A percentile compares a stretch with the other conserved stretches of the same genome.
Evolutionary conservation across 2,888 invertebrate genomes (phyloP).

Genomic region (Ichneumon xanthorius): DNA sequence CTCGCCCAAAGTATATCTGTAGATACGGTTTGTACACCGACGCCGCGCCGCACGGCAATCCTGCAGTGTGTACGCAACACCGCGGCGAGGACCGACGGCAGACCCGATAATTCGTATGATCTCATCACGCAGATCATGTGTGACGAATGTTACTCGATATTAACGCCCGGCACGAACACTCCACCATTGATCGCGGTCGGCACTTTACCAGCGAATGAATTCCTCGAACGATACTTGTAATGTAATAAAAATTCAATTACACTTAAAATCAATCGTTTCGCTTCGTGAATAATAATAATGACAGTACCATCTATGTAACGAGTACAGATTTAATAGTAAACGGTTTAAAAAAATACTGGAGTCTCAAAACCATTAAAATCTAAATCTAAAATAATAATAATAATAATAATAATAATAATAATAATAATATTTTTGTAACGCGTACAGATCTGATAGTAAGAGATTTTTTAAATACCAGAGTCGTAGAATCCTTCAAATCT

Average conservation of each 20-base stretch:
- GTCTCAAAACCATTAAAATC: no score
- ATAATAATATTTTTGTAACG: no score
- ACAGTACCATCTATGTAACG: no score
- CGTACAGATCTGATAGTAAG: no score
- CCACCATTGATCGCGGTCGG: background rate
- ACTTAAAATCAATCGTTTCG: background rate
- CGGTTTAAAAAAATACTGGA: no score
- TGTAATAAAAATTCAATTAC: background rate
- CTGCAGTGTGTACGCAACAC: background rate
- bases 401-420: no score
- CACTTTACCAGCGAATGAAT: background rate
- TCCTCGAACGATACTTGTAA: background rate
- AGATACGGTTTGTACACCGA: background rate
- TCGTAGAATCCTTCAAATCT: no score
- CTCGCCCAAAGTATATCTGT: background rate
- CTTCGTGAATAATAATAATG: no score
- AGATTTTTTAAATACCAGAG: no score
- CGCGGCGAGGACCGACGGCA: background rate
- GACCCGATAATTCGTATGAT: slow-evolving; percentile 47
- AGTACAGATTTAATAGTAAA: no score
- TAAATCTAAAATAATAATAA: no score
- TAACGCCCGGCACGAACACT: slow-evolving; percentile 4
- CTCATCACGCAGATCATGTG: slow-evolving; percentile 37
- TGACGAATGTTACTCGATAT: slow-evolving; percentile 35
- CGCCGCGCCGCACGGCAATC: background rate